These are phyloP conservation scores for Anas acuta DNA, from an alignment of 2,797 vertebrate genomes.

Conservation along the genomic window DNA sequence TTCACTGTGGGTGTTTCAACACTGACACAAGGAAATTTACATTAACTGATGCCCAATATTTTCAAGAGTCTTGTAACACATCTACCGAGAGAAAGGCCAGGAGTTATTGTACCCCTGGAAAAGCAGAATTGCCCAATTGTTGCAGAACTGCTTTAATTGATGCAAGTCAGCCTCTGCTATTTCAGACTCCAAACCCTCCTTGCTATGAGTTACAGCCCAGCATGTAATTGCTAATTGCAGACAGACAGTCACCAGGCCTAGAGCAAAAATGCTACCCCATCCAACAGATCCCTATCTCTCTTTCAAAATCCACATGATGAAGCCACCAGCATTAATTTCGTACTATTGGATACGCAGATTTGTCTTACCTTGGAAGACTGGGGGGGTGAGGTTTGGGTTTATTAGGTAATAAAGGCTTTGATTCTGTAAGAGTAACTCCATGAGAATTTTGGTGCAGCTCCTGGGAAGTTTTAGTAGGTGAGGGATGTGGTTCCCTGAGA, in stretches of 20 bases:
- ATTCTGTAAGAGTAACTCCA: conserved; percentile 86
- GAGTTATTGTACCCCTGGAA: not conserved
- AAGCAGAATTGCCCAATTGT: not conserved
- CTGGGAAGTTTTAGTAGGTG: conserved; percentile 86
- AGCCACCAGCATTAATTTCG: not conserved
- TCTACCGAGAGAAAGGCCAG: not conserved
- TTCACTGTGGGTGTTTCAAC: not conserved
- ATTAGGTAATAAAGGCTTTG: conserved; percentile 90
- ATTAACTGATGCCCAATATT: not conserved
- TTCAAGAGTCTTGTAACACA: not conserved
- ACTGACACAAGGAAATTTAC: not conserved
- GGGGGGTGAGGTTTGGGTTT: conserved; percentile 95
- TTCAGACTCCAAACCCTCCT: not conserved
- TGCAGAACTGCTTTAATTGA: not conserved
- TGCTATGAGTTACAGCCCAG: not conserved
- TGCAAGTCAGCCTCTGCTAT: not conserved
- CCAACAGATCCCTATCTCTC: not conserved
- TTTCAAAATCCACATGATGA: not conserved
- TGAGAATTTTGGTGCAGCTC: conserved; percentile 89
- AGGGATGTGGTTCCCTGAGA: conserved; percentile 98
- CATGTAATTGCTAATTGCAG: not conserved
- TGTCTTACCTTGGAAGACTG: conserved; percentile 94
- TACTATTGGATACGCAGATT: not conserved
- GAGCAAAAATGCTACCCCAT: not conserved
- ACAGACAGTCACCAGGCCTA: not conserved